These are phyloP conservation scores for Andrena marginata DNA, from an alignment of 2,888 invertebrate genomes.

Conservation along the genomic window DNA sequence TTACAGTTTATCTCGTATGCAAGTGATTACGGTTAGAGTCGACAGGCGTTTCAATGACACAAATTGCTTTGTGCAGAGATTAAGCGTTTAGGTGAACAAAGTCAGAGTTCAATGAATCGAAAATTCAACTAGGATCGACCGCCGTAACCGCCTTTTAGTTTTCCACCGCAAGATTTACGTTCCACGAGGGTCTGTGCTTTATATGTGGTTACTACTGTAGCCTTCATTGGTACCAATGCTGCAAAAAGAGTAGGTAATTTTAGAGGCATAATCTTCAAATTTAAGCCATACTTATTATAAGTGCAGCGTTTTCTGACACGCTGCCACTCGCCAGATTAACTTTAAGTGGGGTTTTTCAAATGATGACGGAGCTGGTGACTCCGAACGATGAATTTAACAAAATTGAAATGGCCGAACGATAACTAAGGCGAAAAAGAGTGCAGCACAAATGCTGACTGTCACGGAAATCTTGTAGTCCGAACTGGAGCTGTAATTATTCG, in stretches of 20 bases:
- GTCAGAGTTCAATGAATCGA: conserved; percentile 55
- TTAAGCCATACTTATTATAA: too few relatives aligned
- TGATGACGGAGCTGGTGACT: too few relatives aligned
- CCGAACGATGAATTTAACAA: too few relatives aligned
- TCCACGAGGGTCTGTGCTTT: conserved; percentile 13
- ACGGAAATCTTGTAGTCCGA: too few relatives aligned
- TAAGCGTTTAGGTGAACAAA: conserved; percentile 51
- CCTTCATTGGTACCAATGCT: conserved; percentile 5
- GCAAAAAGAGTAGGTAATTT: background rate
- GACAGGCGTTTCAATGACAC: conserved; percentile 68
- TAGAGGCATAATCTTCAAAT: too few relatives aligned
- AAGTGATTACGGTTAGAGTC: conserved; percentile 58
- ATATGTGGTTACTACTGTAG: conserved; percentile 33
- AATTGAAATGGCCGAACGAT: too few relatives aligned
- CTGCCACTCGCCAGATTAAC: too few relatives aligned
- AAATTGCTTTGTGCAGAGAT: conserved; percentile 68
- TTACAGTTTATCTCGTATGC: conserved; percentile 62
- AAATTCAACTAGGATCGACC: conserved; percentile 57
- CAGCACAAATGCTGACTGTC: too few relatives aligned
- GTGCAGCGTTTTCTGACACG: too few relatives aligned
- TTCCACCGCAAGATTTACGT: conserved; percentile 48
- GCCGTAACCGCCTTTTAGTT: conserved; percentile 59
- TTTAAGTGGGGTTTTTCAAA: too few relatives aligned
- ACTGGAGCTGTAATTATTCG: too few relatives aligned
- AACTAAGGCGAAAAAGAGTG: too few relatives aligned